Evolutionary conservation across 2,888 invertebrate species (phyloP), one percentile per base, ranked within the genome.

Genomic region (Phasia obesa): DNA sequence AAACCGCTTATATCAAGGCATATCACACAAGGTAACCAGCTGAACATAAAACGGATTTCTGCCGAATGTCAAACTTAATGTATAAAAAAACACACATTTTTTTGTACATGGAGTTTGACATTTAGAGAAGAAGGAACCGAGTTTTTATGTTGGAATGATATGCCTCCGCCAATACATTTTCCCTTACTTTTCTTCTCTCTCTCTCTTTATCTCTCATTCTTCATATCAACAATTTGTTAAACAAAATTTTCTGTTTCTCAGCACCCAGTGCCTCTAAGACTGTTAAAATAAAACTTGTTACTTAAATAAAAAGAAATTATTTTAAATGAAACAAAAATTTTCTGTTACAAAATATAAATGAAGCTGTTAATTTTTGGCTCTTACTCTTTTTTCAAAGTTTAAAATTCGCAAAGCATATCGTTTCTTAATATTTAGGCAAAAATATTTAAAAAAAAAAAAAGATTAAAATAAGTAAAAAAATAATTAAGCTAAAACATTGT

Each of bases 241-340:
- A 53, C 15, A 35, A 38, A 74, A 11, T 38, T 47, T 75, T 71
- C n/a, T 19, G 13, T 80, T 80, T 69, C 62, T 69, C 57, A 69
- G 84, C 84, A 77, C 69, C 69, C 84, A 84, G 84, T 84, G 84
- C 84, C 84, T 84, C 84, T 84, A 70, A 70, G 59, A 84, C 84
- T 84, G 77, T 84, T 57, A 74, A 75, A 65, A 70, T 49, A 59
- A 64, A 64, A 60, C 25, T 47, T 80, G 71, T 80, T 69, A 71
- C 9, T 35, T 38, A 44, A 59, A 55, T 31, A 25, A 27, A 64
- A 53, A 31, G 19, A 38, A 60, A 44, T 38, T 23, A 55, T 21
- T 59, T 31, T 17, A 0, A 17, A 4, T 2, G 1, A 6, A 38
- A 62, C 11, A 44, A 31, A 47, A 31, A 64, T 11, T 17, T 55